Conservation (phyloP, 2,113 vertebrate genomes). For the Capreolus pygargus region DNA sequence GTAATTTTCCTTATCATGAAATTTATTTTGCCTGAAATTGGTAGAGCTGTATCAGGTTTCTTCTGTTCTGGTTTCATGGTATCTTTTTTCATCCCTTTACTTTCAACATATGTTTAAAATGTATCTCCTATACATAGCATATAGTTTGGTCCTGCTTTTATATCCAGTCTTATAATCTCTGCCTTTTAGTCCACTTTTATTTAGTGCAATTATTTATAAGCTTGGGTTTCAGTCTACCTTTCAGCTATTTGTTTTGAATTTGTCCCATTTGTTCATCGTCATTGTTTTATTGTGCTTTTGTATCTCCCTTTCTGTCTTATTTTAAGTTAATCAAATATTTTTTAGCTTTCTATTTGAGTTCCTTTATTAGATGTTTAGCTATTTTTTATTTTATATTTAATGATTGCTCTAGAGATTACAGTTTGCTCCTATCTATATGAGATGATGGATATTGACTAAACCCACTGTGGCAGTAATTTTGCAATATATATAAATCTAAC, state of each 20-base stretch:
- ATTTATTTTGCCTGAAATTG: background rate
- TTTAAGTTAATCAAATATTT: background rate
- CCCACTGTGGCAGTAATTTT: background rate
- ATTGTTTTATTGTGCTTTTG: background rate
- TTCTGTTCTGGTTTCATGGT: background rate
- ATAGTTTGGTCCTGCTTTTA: background rate
- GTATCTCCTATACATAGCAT: background rate
- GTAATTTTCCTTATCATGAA: background rate
- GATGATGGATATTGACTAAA: background rate
- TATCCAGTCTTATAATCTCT: background rate
- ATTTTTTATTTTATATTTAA: background rate
- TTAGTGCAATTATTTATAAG: background rate
- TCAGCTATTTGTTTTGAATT: background rate
- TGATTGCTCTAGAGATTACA: background rate
- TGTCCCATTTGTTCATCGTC: background rate
- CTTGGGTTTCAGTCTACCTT: background rate
- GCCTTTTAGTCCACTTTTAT: background rate
- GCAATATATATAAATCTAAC: background rate
- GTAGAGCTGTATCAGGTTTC: background rate
- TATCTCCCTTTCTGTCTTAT: background rate
- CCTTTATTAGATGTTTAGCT: background rate
- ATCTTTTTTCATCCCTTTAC: background rate
- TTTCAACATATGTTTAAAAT: background rate
- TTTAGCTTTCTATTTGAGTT: background rate
- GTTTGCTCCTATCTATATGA: background rate